Conservation (phyloP, 2,113 vertebrate genomes). For the Ceyx cyanopectus region DNA sequence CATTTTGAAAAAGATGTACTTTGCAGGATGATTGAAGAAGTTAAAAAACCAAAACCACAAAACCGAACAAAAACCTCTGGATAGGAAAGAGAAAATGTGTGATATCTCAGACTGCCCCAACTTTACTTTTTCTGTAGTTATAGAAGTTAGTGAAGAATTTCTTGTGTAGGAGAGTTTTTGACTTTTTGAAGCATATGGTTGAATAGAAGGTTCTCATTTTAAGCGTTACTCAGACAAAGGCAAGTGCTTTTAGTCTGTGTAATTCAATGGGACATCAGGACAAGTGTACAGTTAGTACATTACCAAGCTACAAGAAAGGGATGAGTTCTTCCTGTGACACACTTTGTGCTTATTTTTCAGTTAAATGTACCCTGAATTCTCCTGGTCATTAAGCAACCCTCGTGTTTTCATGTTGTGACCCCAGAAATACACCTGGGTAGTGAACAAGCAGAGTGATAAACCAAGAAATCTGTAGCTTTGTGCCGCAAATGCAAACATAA, state of each 20-base stretch:
- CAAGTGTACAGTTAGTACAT: not conserved
- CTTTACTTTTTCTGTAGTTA: not conserved
- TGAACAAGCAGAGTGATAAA: not conserved
- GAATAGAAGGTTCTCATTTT: not conserved
- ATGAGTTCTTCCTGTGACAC: not conserved
- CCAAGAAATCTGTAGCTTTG: not conserved
- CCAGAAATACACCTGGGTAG: not conserved
- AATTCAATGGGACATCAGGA: not conserved
- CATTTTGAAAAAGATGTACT: not conserved
- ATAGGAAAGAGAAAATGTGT: not conserved
- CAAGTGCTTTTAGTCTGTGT: not conserved
- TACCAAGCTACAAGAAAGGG: not conserved
- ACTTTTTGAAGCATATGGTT: not conserved
- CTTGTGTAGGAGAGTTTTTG: not conserved
- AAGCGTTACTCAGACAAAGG: not conserved
- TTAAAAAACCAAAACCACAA: not conserved
- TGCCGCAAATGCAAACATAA: not conserved
- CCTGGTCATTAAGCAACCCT: not conserved
- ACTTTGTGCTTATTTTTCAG: not conserved
- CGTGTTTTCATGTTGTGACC: not conserved
- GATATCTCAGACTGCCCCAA: not conserved
- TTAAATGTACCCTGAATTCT: not conserved
- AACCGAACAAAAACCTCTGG: not conserved
- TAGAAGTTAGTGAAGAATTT: not conserved
- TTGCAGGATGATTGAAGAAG: not conserved